Percentiles rank a stretch among this genome's conserved stretches.
Conservation (phyloP, 2,888 invertebrate genomes). For the Nudaria mundana region DNA sequence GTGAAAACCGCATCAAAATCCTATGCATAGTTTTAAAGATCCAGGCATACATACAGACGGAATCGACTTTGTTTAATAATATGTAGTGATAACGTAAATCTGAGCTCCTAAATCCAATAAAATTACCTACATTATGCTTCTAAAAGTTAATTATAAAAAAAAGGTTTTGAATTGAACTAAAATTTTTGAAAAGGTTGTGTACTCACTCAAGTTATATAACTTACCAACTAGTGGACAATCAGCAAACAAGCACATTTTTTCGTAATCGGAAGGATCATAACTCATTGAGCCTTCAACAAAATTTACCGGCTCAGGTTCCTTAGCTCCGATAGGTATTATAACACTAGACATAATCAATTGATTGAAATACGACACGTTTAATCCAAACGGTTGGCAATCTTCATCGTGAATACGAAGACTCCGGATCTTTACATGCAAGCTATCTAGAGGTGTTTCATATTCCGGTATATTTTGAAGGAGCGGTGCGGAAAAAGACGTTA, state of each 20-base stretch:
- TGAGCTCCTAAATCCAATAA: no score
- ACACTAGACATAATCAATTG: constrained; percentile 46
- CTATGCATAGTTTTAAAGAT: no score
- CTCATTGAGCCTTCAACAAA: constrained; percentile 43
- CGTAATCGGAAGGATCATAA: constrained; percentile 67
- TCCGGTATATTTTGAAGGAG: neutral
- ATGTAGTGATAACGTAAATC: no score
- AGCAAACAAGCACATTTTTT: constrained; percentile 62
- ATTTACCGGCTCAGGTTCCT: constrained; percentile 23
- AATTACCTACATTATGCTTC: no score
- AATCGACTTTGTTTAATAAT: no score
- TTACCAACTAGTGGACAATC: constrained; percentile 64
- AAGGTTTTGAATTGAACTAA: no score
- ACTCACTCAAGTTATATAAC: no score
- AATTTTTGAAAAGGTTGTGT: no score
- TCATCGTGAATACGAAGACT: constrained; percentile 46
- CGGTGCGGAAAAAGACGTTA: neutral
- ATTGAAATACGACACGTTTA: constrained; percentile 55
- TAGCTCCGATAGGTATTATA: constrained; percentile 43
- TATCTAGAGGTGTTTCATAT: constrained; percentile 39
- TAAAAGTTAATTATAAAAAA: no score
- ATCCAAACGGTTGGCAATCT: constrained; percentile 34
- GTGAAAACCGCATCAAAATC: no score
- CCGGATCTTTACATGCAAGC: constrained; percentile 43
- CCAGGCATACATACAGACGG: no score